Evolutionary conservation across 2,113 vertebrate genomes (phyloP).

Genomic region (Ailuropoda melanoleuca): DNA sequence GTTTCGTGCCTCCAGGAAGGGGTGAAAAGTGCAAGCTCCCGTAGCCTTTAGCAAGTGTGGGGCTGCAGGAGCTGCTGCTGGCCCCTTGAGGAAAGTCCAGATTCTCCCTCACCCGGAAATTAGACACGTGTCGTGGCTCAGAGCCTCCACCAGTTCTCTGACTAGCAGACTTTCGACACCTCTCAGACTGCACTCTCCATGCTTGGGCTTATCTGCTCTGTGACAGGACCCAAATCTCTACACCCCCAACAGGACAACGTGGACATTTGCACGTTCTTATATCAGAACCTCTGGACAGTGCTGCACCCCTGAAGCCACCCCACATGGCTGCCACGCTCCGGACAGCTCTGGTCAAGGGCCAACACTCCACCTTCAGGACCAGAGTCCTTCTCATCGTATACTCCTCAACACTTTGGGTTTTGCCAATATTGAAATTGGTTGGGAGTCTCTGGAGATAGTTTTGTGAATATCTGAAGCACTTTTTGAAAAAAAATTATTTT

Average conservation of each 20-base stretch:
- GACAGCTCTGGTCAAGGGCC: rapidly evolving
- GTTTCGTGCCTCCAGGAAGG: background rate
- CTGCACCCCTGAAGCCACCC: background rate
- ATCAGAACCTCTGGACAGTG: too few relatives aligned
- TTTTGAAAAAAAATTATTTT: background rate
- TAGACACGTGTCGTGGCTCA: rapidly evolving
- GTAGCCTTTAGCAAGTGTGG: background rate
- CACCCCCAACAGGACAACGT: background rate
- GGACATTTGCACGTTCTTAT: background rate
- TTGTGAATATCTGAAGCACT: background rate
- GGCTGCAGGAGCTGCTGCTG: rapidly evolving
- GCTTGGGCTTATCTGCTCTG: background rate
- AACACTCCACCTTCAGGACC: rapidly evolving
- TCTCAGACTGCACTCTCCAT: rapidly evolving
- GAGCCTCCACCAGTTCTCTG: background rate
- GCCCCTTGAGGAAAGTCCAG: background rate
- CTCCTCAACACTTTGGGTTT: background rate
- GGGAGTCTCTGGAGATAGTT: background rate
- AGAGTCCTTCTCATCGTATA: rapidly evolving
- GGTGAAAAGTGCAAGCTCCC: rapidly evolving
- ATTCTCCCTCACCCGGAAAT: background rate
- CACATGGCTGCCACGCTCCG: rapidly evolving
- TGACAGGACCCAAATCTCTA: background rate
- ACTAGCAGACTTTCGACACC: rapidly evolving
- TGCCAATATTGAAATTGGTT: background rate